Base-by-base conservation (phyloP, 2,797 vertebrate genomes). In the Xenopus petersii region DNA sequence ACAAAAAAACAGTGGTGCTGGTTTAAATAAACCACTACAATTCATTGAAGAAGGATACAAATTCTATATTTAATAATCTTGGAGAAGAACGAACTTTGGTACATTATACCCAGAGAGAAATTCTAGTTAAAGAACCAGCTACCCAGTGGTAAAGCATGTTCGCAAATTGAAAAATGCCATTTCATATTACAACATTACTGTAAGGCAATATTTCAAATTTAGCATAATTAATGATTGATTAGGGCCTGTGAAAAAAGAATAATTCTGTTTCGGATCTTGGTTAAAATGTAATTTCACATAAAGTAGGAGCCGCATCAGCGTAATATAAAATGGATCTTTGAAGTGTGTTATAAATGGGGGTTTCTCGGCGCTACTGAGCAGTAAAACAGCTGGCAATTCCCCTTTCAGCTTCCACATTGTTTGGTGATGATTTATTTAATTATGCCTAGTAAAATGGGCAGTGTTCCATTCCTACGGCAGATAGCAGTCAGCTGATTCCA, bases 201-300 rank as follows among this genome's bases (percentile, higher is more conserved):
- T 68, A 64, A 46, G 49, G 66, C 47, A 60, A 58, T 65, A 78
- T 73, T 78, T 78, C 51, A 68, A 56, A 78, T 73, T 42, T 73
- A 68, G 56, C 66, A 62, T 73, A 73, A 78, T 78, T 78, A 78
- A 73, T 69, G 66, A 73, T 64, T 78, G 51, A 77, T 77, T 72
- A 72, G 51, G 46, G 65, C 33, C 66, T 49, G 61, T 70, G 46
- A 70, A 78, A 78, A 73, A 78, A 63, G 46, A 73, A 78, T 73
- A 73, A 73, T 61, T 54, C 71, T 73, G 71, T 73, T 78, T 73
- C 49, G 64, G 65, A 56, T 7, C 73, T 73, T 78, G 51, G 65
- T 64, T 78, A 73, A 78, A 69, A 73, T 69, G 60, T 65, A 73
- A 77, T 77, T 77, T 73, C 48, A 62, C 17, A 68, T 77, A 70